A percentile compares a stretch with the other conserved stretches of the same genome.
phyloP scores from a whole-genome alignment of 2,888 invertebrate genomes.

The Phalangium opilio region DNA sequence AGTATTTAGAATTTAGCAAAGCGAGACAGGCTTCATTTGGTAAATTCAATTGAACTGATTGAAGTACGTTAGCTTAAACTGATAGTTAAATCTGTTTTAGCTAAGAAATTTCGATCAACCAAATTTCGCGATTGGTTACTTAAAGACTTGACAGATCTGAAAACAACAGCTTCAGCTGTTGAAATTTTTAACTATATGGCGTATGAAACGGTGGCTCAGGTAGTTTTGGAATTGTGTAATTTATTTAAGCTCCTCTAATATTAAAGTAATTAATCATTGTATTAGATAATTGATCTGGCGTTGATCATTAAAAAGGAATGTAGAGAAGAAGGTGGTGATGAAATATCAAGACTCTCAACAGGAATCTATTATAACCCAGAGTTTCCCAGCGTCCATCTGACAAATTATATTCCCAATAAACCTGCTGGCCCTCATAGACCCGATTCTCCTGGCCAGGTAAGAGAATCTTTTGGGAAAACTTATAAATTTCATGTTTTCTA shows the following conservation, averaged over 20 bases:
- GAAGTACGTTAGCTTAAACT: too few relatives aligned
- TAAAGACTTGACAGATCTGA: constrained; percentile 26
- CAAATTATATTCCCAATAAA: constrained; percentile 13
- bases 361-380: constrained; percentile 17
- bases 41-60: constrained; percentile 23
- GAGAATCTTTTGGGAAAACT: too few relatives aligned
- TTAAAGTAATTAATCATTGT: too few relatives aligned
- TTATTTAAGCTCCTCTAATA: too few relatives aligned
- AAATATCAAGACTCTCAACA: constrained; percentile 24
- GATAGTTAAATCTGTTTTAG: constrained; percentile 24
- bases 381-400: constrained; percentile 20
- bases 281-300: constrained; percentile 57
- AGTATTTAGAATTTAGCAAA: constrained; percentile 60
- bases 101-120: constrained; percentile 28
- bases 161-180: constrained; percentile 40
- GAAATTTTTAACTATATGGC: constrained; percentile 70
- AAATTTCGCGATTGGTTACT: constrained; percentile 34
- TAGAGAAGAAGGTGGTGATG: constrained; percentile 24
- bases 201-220: constrained; percentile 74
- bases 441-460: too few relatives aligned
- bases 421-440: too few relatives aligned
- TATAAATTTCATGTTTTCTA: too few relatives aligned
- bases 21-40: constrained; percentile 60
- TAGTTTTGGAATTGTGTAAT: constrained; percentile 17
- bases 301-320: constrained; percentile 59